Conservation (phyloP, 2,888 invertebrate species). For the Meandrusa payeni region DNA sequence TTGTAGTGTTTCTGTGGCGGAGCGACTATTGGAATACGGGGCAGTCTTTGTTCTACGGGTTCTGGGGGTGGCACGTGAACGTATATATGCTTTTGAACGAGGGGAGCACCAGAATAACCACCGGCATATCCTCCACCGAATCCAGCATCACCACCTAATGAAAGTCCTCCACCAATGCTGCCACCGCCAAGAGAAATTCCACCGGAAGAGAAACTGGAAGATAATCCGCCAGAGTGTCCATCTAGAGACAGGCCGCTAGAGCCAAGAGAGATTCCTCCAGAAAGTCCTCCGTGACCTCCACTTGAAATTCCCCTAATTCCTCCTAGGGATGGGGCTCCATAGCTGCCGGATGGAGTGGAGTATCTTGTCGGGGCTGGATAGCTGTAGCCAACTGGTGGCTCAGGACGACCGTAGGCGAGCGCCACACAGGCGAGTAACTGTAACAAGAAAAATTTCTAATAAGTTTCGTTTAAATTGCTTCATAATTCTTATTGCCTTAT, state of each 20-base stretch:
- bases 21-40: slow-evolving; percentile 83
- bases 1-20: slow-evolving; percentile 94
- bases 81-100: slow-evolving; percentile 93
- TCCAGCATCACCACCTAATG: slow-evolving; percentile 57
- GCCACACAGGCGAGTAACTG: slow-evolving; percentile 76
- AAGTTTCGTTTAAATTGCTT: neutral
- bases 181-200: slow-evolving; percentile 44
- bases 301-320: slow-evolving; percentile 36
- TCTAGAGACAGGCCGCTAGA: slow-evolving; percentile 44
- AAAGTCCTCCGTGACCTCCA: slow-evolving; percentile 45
- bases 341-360: slow-evolving; percentile 48
- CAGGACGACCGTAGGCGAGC: slow-evolving; percentile 69
- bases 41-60: slow-evolving; percentile 85
- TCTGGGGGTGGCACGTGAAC: slow-evolving; percentile 95
- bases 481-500: no score
- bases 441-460: slow-evolving; percentile 35
- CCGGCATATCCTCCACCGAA: slow-evolving; percentile 66
- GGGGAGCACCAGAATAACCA: slow-evolving; percentile 78
- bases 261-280: slow-evolving; percentile 50
- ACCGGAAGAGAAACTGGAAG: slow-evolving; percentile 30
- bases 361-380: slow-evolving; percentile 63
- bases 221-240: slow-evolving; percentile 43
- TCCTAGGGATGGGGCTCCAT: slow-evolving; percentile 44
- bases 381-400: slow-evolving; percentile 75
- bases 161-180: slow-evolving; percentile 37